Base-by-base conservation (phyloP, 2,888 invertebrate genomes). In the Hedya salicella region DNA sequence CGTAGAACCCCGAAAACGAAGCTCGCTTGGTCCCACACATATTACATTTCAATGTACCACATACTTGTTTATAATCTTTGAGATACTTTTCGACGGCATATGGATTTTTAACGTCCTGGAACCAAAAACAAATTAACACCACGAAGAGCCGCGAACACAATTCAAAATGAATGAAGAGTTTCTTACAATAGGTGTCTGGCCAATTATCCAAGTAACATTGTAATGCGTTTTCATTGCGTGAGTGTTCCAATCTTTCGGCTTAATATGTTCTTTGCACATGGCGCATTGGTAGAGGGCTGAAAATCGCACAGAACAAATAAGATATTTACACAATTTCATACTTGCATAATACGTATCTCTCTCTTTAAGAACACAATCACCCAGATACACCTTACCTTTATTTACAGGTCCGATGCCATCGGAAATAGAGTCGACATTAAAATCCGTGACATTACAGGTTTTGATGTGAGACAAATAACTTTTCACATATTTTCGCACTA, bases 1-100 rank as follows among this genome's bases (percentile, higher is more conserved):
- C 94, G 65, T 94, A 85, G 72, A 93, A 95, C 21, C 95, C 95
- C 32, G 88, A 75, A 2, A 87, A 90, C 2, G 94, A 94, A 40
- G 84, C 87, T 79, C 94, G 84, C 49, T 81, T 79, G 69, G 86
- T 70, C 0, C 87, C 88, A 76, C 95, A 95, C 60, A 78, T 81
- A 68, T 93, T 93, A 76, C 95, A 95, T 50, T 77, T 78, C 11
- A 95, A 82, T 17, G 77, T 81, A 48, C 89, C 90, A 53, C 80
- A 78, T 39, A 80, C 85, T 65, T 89, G 88, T 63, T 88, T 81
- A 42, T 92, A 90, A 62, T 81, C 84, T 60, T 80, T 79, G 21
- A 95, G 79, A 67, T 91, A 82, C 68, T 76, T 86, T 62, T 89
- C 85, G 0, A 94, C 87, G 0, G 88, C 76, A 57, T 89, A 84